These are phyloP conservation scores for Palythoa grandiflora DNA, from an alignment of 92 coral and sea anemone species.

Conservation along the genomic window DNA sequence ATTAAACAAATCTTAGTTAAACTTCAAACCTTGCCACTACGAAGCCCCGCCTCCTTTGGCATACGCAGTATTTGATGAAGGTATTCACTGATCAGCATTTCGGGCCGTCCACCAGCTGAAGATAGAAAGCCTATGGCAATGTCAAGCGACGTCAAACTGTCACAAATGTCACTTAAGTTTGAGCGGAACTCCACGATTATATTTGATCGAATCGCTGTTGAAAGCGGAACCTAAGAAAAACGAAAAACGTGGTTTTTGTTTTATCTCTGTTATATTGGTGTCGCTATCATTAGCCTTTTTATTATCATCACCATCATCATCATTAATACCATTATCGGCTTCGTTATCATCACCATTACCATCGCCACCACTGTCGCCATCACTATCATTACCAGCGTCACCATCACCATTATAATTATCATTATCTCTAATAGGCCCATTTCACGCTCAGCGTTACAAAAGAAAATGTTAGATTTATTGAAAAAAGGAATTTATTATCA, in stretches of 20 bases:
- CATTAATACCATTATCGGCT: background rate
- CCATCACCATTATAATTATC: too few species aligned
- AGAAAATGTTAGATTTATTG: too few species aligned
- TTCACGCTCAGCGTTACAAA: too few species aligned
- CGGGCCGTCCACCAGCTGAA: constrained; percentile 78
- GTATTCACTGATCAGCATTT: constrained; percentile 73
- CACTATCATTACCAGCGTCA: too few species aligned
- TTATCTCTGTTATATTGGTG: background rate
- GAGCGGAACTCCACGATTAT: constrained; percentile 67
- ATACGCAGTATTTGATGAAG: constrained; percentile 71
- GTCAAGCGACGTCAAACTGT: constrained; percentile 76
- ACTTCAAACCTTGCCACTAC: constrained; percentile 73
- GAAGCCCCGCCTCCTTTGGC: constrained; percentile 69
- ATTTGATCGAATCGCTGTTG: constrained; percentile 57
- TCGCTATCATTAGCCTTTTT: background rate
- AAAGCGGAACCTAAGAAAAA: constrained; percentile 55
- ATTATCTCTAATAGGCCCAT: too few species aligned
- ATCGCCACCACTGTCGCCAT: too few species aligned
- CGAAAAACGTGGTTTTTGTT: background rate
- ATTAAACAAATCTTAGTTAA: too few species aligned
- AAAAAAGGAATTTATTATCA: too few species aligned
- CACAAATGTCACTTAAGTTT: constrained; percentile 78
- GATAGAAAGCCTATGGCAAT: constrained; percentile 87
- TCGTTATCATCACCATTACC: background rate
- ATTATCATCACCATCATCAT: background rate